Evolutionary conservation across 2,888 invertebrate genomes (phyloP).

Genomic region (Meloe dianella): DNA sequence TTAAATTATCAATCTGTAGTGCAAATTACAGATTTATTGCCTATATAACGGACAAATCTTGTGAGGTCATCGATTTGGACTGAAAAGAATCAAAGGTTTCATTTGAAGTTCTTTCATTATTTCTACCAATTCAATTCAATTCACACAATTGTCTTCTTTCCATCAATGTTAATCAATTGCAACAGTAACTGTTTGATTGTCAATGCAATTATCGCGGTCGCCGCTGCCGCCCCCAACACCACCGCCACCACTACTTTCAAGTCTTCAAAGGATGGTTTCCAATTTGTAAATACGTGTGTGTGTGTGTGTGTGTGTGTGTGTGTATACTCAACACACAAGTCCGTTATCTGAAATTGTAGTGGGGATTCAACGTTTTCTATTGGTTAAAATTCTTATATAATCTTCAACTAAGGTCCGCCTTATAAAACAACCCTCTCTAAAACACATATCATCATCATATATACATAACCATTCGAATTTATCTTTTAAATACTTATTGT

Average conservation of each 20-base stretch:
- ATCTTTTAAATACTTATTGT: not conserved
- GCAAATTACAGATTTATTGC: no score
- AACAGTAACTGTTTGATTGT: not conserved
- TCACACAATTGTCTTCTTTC: not conserved
- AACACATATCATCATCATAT: not conserved
- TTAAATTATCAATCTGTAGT: no score
- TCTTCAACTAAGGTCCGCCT: slow-evolving; percentile 48
- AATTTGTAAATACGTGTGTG: not conserved
- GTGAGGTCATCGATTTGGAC: no score
- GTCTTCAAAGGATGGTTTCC: slow-evolving; percentile 6
- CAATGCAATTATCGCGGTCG: not conserved
- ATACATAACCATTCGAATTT: not conserved
- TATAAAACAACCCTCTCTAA: slow-evolving; percentile 13
- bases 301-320: not conserved
- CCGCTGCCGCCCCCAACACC: slow-evolving; percentile 26
- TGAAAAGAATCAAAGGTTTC: no score
- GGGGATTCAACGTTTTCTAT: slow-evolving; percentile 45
- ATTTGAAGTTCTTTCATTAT: no score
- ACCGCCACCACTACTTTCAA: slow-evolving; percentile 27
- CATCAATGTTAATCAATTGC: not conserved
- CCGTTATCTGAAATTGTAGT: slow-evolving; percentile 28
- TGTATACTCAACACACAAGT: slow-evolving; percentile 3
- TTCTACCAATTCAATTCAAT: not conserved
- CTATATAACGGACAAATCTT: no score
- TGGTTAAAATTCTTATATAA: slow-evolving; percentile 49